phyloP scores from a whole-genome alignment of 1,140 invertebrate species.

The Melitaea cinxia region DNA sequence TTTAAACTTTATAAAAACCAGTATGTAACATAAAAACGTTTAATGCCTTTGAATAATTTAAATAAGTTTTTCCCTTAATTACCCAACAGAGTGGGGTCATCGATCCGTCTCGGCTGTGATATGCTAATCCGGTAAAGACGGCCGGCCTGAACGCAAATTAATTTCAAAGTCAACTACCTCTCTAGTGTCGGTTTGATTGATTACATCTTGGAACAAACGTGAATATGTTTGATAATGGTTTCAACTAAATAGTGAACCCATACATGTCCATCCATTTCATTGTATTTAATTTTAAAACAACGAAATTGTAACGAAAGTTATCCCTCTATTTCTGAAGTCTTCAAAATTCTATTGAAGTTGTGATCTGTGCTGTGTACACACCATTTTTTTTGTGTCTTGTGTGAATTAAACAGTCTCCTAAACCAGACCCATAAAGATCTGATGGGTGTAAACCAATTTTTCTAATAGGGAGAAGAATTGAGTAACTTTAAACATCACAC shows the following conservation, averaged over 20 bases:
- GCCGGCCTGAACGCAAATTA: constrained; percentile 1
- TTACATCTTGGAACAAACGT: constrained; percentile 8
- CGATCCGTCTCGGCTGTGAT: constrained; percentile 6
- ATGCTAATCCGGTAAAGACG: constrained; percentile 13
- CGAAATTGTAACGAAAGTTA: no score
- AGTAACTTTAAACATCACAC: no score
- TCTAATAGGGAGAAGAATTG: no score
- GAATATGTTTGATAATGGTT: not conserved
- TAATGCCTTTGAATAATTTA: not conserved
- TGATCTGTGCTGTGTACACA: no score
- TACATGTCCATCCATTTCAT: no score
- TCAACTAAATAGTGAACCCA: not conserved
- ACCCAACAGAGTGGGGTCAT: constrained; percentile 4
- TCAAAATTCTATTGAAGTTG: no score
- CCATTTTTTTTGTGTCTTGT: no score
- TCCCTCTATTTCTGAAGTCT: no score
- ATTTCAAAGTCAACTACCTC: constrained; percentile 9
- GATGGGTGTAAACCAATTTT: no score
- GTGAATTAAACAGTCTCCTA: no score
- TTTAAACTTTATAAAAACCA: not conserved
- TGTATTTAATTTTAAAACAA: no score
- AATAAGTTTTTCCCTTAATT: constrained; percentile 5
- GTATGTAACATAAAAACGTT: not conserved
- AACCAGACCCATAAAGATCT: no score
- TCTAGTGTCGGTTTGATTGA: constrained; percentile 6